These are phyloP conservation scores for Lepisosteus osseus DNA, from an alignment of 2,113 vertebrate species.

Conservation along the genomic window DNA sequence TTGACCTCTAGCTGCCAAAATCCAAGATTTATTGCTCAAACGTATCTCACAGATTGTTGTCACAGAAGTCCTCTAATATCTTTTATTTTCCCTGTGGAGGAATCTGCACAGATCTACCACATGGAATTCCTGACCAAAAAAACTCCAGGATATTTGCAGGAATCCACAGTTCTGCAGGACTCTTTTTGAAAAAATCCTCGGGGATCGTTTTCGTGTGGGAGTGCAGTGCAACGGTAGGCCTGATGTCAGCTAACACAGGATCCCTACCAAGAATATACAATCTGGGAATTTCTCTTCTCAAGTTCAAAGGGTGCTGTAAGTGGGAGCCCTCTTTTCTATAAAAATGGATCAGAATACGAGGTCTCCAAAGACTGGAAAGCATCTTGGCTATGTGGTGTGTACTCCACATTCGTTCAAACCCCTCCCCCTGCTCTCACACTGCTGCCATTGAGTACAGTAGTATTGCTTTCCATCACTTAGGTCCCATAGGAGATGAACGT, in stretches of 20 bases:
- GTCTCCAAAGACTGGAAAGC: constrained; percentile 21
- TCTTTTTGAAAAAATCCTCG: too few relatives aligned
- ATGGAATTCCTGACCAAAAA: too few relatives aligned
- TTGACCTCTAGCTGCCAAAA: too few relatives aligned
- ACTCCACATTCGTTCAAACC: not conserved
- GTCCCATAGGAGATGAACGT: constrained; percentile 49
- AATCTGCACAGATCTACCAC: too few relatives aligned
- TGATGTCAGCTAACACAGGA: constrained; percentile 8
- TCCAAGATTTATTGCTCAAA: too few relatives aligned
- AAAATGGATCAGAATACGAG: constrained; percentile 27
- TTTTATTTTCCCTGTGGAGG: too few relatives aligned
- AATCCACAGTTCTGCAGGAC: too few relatives aligned
- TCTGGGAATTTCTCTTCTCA: constrained; percentile 34
- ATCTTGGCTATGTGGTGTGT: constrained; percentile 23
- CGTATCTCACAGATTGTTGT: too few relatives aligned
- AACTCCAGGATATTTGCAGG: too few relatives aligned
- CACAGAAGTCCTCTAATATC: too few relatives aligned
- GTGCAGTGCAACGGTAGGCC: not conserved
- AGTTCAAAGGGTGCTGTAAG: constrained; percentile 32
- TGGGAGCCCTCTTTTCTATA: constrained; percentile 23
- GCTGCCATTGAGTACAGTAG: constrained; percentile 32
- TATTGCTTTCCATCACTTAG: constrained; percentile 55
- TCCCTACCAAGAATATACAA: constrained; percentile 22
- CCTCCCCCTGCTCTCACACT: not conserved
- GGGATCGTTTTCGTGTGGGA: not conserved